Percentiles rank a stretch among this genome's conserved stretches.
phyloP scores from a whole-genome alignment of 2,113 vertebrate genomes.

The Nematolebias whitei region DNA sequence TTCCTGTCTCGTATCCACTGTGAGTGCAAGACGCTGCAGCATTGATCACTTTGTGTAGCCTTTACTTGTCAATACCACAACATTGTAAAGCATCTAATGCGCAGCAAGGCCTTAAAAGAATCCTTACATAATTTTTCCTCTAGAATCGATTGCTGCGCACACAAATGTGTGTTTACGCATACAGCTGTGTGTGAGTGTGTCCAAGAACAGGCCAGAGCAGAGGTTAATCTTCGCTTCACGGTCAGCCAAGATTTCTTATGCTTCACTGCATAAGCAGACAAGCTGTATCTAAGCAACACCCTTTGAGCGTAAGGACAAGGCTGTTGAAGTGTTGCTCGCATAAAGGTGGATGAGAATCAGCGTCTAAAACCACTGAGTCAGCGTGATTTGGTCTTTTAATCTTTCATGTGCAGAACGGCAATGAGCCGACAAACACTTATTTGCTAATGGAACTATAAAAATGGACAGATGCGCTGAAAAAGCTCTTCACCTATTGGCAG shows the following conservation, averaged over 20 bases:
- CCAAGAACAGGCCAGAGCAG: constrained; percentile 14
- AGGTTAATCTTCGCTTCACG: constrained; percentile 61
- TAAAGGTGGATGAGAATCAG: neutral
- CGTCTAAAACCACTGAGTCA: neutral
- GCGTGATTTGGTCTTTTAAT: neutral
- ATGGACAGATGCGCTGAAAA: neutral
- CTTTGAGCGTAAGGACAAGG: constrained; percentile 14
- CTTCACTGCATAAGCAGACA: constrained; percentile 18
- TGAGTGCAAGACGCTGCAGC: constrained; percentile 53
- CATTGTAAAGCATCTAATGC: constrained; percentile 69
- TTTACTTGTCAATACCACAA: constrained; percentile 69
- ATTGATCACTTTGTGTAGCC: constrained; percentile 61
- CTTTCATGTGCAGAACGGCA: neutral
- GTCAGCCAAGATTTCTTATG: constrained; percentile 38
- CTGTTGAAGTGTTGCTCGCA: constrained; percentile 1
- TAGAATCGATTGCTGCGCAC: constrained; percentile 55
- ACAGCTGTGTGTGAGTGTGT: constrained; percentile 20
- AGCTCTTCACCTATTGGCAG: constrained; percentile 85
- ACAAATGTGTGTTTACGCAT: constrained; percentile 20
- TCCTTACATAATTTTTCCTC: constrained; percentile 72
- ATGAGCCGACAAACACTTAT: neutral
- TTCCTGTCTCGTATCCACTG: constrained; percentile 63
- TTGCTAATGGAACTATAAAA: neutral
- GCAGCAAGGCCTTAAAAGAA: constrained; percentile 65
- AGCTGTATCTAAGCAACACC: constrained; percentile 54